Percentiles rank a stretch among this genome's conserved stretches.
Evolutionary conservation across 2,888 invertebrate genomes (phyloP).

Genomic region (Hypomecis atomaria): DNA sequence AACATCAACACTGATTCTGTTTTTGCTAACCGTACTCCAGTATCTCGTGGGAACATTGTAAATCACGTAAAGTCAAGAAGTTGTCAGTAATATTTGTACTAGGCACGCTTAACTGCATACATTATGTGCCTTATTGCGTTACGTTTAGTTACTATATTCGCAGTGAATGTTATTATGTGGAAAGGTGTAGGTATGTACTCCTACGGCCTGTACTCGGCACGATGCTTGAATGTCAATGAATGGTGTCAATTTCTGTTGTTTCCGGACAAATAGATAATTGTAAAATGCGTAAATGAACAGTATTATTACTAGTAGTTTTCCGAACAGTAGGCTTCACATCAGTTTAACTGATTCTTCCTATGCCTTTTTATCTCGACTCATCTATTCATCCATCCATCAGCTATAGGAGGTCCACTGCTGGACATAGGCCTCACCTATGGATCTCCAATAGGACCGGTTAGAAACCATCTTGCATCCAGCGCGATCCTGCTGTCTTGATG

Average conservation of each 20-base stretch:
- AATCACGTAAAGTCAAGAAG: conserved; percentile 52
- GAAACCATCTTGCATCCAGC: too few species aligned
- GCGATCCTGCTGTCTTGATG: too few species aligned
- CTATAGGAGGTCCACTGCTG: too few species aligned
- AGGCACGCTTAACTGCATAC: conserved; percentile 7
- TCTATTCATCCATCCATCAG: too few species aligned
- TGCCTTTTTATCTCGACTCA: too few species aligned
- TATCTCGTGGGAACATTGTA: conserved; percentile 59
- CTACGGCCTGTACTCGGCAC: conserved; percentile 23
- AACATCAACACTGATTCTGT: background rate
- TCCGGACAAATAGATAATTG: conserved; percentile 4
- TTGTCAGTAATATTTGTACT: conserved; percentile 29
- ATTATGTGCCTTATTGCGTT: conserved; percentile 24
- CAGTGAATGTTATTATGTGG: background rate
- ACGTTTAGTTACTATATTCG: conserved; percentile 14
- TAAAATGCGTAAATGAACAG: too few species aligned
- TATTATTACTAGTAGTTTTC: too few species aligned
- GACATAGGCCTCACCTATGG: too few species aligned
- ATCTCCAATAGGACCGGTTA: too few species aligned
- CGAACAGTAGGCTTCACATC: too few species aligned
- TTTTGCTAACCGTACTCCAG: conserved; percentile 49
- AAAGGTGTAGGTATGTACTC: background rate
- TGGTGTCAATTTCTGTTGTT: conserved; percentile 36
- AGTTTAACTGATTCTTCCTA: too few species aligned
- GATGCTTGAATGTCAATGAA: conserved; percentile 47